Evolutionary conservation across 2,113 vertebrate species (phyloP).

Genomic region (Eulemur rufifrons): DNA sequence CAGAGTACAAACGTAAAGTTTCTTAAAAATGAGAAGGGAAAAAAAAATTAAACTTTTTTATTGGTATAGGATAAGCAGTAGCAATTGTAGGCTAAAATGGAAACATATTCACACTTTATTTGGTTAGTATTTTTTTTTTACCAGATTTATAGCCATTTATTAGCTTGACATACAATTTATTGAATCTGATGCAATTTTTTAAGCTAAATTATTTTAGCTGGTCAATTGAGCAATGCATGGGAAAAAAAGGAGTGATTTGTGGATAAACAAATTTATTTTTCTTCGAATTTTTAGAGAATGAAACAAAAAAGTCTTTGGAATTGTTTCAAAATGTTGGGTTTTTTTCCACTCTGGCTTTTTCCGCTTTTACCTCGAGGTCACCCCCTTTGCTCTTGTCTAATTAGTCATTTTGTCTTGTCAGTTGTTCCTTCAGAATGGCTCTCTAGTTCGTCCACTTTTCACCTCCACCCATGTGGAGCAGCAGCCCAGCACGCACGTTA

Average conservation of each 20-base stretch:
- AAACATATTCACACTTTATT: not conserved
- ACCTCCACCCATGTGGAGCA: not conserved
- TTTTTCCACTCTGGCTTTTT: constrained; percentile 76
- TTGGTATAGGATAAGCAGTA: not conserved
- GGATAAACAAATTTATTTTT: constrained; percentile 66
- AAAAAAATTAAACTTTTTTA: not conserved
- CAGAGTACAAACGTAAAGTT: constrained; percentile 42
- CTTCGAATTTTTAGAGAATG: constrained; percentile 56
- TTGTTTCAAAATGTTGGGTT: constrained; percentile 48
- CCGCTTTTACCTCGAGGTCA: constrained; percentile 57
- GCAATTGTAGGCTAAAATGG: not conserved
- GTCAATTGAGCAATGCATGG: constrained; percentile 19
- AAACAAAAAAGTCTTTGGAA: constrained; percentile 56
- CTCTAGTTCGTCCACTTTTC: not conserved
- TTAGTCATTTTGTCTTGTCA: constrained; percentile 36
- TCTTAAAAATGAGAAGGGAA: constrained; percentile 31
- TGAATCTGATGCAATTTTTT: not conserved
- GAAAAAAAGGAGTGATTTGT: constrained; percentile 43
- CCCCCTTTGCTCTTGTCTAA: not conserved
- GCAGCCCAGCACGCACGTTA: not conserved
- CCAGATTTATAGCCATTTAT: constrained; percentile 16
- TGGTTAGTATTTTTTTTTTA: not conserved
- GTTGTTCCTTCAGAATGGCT: not conserved
- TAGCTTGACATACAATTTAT: constrained; percentile 30
- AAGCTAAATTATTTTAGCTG: not conserved